Base-by-base conservation (phyloP, 2,113 vertebrate genomes). In the Cisticola juncidis region DNA sequence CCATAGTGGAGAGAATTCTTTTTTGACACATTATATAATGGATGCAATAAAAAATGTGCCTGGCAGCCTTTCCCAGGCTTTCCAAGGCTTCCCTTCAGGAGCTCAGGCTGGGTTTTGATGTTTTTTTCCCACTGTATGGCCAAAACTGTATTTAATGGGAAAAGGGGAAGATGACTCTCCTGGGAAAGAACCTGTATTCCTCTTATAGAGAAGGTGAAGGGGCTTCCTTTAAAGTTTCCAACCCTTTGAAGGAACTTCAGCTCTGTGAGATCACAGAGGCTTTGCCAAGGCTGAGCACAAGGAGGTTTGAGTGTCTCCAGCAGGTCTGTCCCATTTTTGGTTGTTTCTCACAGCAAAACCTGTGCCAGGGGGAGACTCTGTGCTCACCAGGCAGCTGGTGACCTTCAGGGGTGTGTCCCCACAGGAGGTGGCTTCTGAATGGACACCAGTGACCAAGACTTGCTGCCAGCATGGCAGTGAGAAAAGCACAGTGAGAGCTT, bases 21-120 rank as follows among this genome's bases (percentile, higher is more conserved):
- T 62, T 64, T 35, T 92, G 92, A 95, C 92, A 94, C 90, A 5
- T 29, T 79, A 60, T 84, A 81, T 94, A 81, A 92, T 84, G 90
- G 90, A 87, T 33, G 91, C 90, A 71, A 79, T 74, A 93, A 87
- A 91, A 92, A 95, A 80, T 47, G 84, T 3, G 0, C 44, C 76
- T 95, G 94, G 96, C 95, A 64, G 86, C 35, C 61, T n/a, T 19
- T 62, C 60, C 53, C 7, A 79, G 88, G 26, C 83, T 48, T 33
- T 64, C 45, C 68, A 25, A 70, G 76, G 65, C 56, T 95, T 87
- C 73, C 83, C 84, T 92, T 81, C 5, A 48, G 87, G 92, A 94
- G 87, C 92, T 64, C 90, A 0, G 35, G 12, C 69, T 50, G 60
- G 14, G 38, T 70, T 71, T 90, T 71, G 87, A 91, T 74, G 84